Base-by-base conservation (phyloP, 2,113 vertebrate species). In the Oceanites oceanicus region DNA sequence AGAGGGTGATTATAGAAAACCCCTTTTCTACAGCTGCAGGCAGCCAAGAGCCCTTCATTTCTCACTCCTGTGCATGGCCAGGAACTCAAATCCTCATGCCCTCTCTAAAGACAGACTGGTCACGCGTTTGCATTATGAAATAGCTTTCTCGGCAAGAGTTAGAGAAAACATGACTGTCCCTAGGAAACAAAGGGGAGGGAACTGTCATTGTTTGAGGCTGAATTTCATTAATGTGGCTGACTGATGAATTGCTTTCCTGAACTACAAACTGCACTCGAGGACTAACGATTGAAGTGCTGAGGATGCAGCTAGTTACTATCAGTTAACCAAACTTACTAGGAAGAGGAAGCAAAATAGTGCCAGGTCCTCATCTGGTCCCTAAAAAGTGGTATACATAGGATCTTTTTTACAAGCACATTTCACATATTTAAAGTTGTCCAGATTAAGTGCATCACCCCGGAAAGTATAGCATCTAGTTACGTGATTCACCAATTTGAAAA, bases 31-130 rank as follows among this genome's bases (percentile, higher is more conserved):
- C 88, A 90, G 50, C 76, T 71, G 53, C 79, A 86, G 81, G 78
- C 89, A 95, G 87, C 87, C 95, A 96, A 97, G 63, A 93, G 40
- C 59, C 81, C 40, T 94, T 88, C 80, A 88, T 86, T 97, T 92
- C 83, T 97, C 89, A 96, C 89, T 92, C 67, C 50, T 55, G 72
- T 84, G 53, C 81, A 81, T 3, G 40, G 94, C 90, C 42, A 94
- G 88, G 72, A 96, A 61, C 72, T 65, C 44, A 67, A 80, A 91
- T 86, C 65, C 20, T 80, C 34, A 32, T 85, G 82, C 76, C 92
- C 66, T 79, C n/a, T 3, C 84, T 75, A 71, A 92, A 94, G 90
- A 94, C 75, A 86, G 71, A 67, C 62, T 34, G 82, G 23, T 86
- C 88, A 86, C 4, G 9, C 9, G 1, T 90, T 89, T 89, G 90